phyloP scores from a whole-genome alignment of 2,113 vertebrate species.

The Hirundichthys speculiger region DNA sequence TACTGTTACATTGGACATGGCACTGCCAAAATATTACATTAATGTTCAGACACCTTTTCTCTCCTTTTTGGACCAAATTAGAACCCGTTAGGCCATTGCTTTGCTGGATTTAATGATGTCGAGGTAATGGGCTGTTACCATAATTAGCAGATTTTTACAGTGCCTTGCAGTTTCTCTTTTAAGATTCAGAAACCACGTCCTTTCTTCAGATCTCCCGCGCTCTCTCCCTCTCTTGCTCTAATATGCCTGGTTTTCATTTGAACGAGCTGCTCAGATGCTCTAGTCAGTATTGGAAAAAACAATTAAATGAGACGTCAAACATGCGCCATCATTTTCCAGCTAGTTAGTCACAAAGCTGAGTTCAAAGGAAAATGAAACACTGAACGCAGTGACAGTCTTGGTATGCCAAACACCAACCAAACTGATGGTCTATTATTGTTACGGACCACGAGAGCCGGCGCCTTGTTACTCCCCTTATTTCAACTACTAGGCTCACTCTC shows the following conservation, averaged over 20 bases:
- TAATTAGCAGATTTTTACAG: constrained; percentile 71
- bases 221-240: not conserved
- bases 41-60: constrained; percentile 39
- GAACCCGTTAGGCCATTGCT: constrained; percentile 43
- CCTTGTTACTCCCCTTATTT: no score
- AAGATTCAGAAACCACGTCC: constrained; percentile 41
- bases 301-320: constrained; percentile 2
- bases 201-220: constrained; percentile 7
- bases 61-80: constrained; percentile 75
- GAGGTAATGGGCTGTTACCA: constrained; percentile 64
- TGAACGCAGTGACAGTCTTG: constrained; percentile 43
- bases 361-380: constrained; percentile 29
- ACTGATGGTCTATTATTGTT: constrained; percentile 60
- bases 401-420: constrained; percentile 59
- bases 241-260: constrained; percentile 26
- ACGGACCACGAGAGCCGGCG: no score
- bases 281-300: constrained; percentile 41
- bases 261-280: not conserved
- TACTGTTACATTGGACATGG: constrained; percentile 52
- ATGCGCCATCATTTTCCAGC: not conserved
- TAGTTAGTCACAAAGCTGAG: constrained; percentile 7
- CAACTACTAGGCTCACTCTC: no score
- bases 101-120: constrained; percentile 71
- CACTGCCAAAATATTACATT: constrained; percentile 67
- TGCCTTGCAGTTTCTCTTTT: constrained; percentile 76